These are phyloP conservation scores for Brachionus sp. DNA, from an alignment of 1,140 invertebrate genomes.

Conservation along the genomic window DNA sequence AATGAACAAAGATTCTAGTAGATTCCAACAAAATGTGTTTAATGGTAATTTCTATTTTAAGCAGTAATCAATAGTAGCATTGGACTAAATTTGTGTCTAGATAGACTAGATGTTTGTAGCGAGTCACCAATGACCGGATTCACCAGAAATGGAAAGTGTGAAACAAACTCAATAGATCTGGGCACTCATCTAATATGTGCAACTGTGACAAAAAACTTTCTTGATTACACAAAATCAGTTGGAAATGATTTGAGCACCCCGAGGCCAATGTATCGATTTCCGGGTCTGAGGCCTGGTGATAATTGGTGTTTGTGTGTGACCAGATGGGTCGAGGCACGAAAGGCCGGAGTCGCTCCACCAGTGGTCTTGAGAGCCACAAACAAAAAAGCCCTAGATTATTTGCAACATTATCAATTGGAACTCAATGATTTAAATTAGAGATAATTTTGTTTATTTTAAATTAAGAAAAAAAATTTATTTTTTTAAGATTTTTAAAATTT, in stretches of 20 bases:
- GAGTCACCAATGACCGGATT: constrained; percentile 21
- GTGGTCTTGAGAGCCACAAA: constrained; percentile 10
- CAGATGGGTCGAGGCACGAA: constrained; percentile 24
- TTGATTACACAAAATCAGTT: constrained; percentile 5
- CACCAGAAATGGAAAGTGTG: background rate
- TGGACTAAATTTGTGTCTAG: background rate
- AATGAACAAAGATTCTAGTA: background rate
- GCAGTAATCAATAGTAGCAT: too few species aligned
- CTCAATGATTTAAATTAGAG: background rate
- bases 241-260: constrained; percentile 33
- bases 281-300: background rate
- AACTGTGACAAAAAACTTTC: background rate
- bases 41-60: background rate
- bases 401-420: background rate
- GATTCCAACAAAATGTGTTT: background rate
- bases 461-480: background rate
- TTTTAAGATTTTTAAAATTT: constrained; percentile 15
- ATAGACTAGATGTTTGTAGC: background rate
- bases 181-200: constrained; percentile 26
- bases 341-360: constrained; percentile 1
- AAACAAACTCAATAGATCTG: background rate
- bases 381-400: background rate
- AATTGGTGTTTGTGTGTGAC: constrained; percentile 23
- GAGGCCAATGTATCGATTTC: background rate
- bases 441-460: background rate